Evolutionary conservation across 2,113 vertebrate species (phyloP).

Genomic region (Gavia stellata): DNA sequence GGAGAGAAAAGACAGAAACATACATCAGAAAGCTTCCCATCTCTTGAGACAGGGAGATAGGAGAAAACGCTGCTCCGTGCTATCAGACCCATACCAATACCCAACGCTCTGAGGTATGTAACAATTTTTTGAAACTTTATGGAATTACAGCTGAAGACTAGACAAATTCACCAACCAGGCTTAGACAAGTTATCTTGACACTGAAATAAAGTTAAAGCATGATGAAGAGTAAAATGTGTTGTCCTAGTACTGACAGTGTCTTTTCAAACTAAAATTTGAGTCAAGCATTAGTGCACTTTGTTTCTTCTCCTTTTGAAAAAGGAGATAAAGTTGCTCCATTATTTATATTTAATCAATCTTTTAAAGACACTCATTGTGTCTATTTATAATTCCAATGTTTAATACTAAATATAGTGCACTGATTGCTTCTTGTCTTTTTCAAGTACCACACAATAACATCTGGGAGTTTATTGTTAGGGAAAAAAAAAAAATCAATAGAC

Average conservation of each 20-base stretch:
- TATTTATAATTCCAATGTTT: conserved; percentile 17
- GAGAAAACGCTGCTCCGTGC: neutral
- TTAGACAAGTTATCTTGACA: neutral
- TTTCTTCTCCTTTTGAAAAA: neutral
- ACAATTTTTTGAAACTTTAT: neutral
- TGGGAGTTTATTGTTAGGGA: neutral
- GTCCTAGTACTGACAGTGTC: neutral
- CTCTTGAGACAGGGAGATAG: neutral
- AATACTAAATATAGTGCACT: conserved; percentile 36
- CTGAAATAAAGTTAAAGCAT: neutral
- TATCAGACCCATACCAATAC: neutral
- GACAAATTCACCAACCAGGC: neutral
- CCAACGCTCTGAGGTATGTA: fast-evolving
- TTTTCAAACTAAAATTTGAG: neutral
- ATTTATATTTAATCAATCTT: conserved; percentile 47
- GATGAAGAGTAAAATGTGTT: neutral
- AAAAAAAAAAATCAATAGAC: neutral
- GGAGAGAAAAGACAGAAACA: neutral
- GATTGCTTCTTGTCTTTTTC: conserved; percentile 35
- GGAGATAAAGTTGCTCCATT: neutral
- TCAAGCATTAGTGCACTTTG: neutral
- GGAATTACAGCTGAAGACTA: neutral
- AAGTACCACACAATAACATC: neutral
- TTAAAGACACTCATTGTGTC: neutral
- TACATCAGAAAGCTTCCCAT: neutral